A percentile compares a stretch with the other conserved stretches of the same genome.
These are phyloP conservation scores for Trinectes maculatus DNA, from an alignment of 2,113 vertebrate genomes.

Conservation along the genomic window DNA sequence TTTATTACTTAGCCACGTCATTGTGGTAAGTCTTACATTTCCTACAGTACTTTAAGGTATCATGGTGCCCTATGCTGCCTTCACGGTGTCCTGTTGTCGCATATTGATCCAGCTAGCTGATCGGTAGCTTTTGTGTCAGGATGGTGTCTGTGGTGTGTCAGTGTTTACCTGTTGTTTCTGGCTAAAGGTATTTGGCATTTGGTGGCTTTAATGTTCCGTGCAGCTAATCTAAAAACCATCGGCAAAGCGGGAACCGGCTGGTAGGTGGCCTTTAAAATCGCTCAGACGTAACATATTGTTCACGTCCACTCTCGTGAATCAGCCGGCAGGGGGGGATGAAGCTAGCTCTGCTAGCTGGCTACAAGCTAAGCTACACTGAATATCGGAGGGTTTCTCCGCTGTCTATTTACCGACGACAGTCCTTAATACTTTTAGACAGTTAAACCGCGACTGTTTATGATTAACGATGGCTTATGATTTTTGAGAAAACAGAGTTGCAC, in stretches of 20 bases:
- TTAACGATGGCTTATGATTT: background rate
- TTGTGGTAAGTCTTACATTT: accelerated
- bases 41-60: constrained; percentile 25
- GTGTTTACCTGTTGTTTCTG: constrained; percentile 72
- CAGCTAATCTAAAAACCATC: constrained; percentile 81
- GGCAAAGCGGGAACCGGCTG: constrained; percentile 85
- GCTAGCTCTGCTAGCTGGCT: constrained; percentile 50
- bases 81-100: constrained; percentile 44
- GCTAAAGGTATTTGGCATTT: constrained; percentile 69
- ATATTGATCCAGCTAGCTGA: constrained; percentile 56
- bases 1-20: background rate
- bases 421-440: background rate
- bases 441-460: accelerated
- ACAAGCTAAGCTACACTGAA: constrained; percentile 25
- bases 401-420: background rate
- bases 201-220: constrained; percentile 84
- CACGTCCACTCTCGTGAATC: constrained; percentile 56
- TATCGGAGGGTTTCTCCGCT: background rate
- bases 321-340: constrained; percentile 38
- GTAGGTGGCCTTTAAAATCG: constrained; percentile 71
- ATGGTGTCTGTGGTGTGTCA: constrained; percentile 71
- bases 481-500: background rate
- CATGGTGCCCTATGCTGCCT: constrained; percentile 28
- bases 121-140: constrained; percentile 68
- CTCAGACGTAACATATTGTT: constrained; percentile 56